Percentiles rank a stretch among this genome's conserved stretches.
phyloP scores from a whole-genome alignment of 2,797 vertebrate genomes.

The Salarias fasciatus region DNA sequence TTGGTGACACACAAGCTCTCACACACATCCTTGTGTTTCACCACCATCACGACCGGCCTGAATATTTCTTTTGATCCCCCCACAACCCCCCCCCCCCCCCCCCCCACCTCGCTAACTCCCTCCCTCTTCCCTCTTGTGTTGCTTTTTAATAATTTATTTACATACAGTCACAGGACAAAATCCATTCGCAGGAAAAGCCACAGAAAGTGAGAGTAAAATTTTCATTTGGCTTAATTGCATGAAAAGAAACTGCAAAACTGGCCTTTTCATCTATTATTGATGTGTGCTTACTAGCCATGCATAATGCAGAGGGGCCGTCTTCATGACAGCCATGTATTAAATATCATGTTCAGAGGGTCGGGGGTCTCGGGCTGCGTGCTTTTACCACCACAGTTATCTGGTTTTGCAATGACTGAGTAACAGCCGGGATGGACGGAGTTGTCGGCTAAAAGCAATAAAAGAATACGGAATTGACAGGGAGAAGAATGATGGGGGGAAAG shows the following conservation, averaged over 20 bases:
- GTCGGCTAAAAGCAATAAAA: slow-evolving; percentile 12
- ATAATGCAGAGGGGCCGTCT: slow-evolving; percentile 69
- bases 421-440: slow-evolving; percentile 8
- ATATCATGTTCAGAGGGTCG: slow-evolving; percentile 66
- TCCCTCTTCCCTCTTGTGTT: slow-evolving; percentile 41
- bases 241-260: slow-evolving; percentile 71
- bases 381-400: slow-evolving; percentile 40
- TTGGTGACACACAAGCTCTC: slow-evolving; percentile 25
- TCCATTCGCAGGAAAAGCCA: slow-evolving; percentile 47
- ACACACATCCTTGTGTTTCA: slow-evolving; percentile 31
- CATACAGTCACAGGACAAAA: slow-evolving; percentile 59
- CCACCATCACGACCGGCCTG: slow-evolving; percentile 54
- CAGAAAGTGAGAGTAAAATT: slow-evolving; percentile 58
- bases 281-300: slow-evolving; percentile 74
- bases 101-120: not conserved
- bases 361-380: slow-evolving; percentile 34
- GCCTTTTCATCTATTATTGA: slow-evolving; percentile 79
- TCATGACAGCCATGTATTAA: slow-evolving; percentile 79
- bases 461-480: slow-evolving; percentile 18
- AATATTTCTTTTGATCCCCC: slow-evolving; percentile 74
- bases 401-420: slow-evolving; percentile 20
- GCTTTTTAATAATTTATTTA: slow-evolving; percentile 72
- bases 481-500: slow-evolving; percentile 32
- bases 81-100: slow-evolving; percentile 2
- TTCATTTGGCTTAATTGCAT: slow-evolving; percentile 72